These are phyloP conservation scores for Dromas ardeola DNA, from an alignment of 2,113 vertebrate species.

Conservation along the genomic window DNA sequence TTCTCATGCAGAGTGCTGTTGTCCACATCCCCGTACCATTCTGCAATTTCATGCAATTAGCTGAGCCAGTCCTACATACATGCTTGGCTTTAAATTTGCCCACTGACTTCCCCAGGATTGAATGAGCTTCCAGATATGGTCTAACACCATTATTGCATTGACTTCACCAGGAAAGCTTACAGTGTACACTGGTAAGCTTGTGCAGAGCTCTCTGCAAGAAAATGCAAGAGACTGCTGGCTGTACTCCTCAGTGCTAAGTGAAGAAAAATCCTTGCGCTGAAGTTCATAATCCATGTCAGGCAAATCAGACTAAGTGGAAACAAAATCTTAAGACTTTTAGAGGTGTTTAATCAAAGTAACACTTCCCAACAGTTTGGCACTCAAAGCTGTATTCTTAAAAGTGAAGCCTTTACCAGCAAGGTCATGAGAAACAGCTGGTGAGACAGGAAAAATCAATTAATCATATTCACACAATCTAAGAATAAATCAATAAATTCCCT, in stretches of 20 bases:
- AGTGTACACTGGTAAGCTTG: not conserved
- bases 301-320: not conserved
- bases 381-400: not conserved
- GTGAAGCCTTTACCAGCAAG: not conserved
- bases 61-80: not conserved
- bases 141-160: not conserved
- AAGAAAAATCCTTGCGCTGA: not conserved
- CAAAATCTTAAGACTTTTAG: not conserved
- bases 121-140: not conserved
- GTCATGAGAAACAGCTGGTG: not conserved
- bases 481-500: not conserved
- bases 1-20: not conserved
- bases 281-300: not conserved
- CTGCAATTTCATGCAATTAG: not conserved
- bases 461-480: not conserved
- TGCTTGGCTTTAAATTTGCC: not conserved
- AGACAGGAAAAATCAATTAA: not conserved
- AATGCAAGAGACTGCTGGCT: not conserved
- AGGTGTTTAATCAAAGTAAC: not conserved
- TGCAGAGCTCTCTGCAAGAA: not conserved
- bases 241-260: not conserved
- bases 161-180: not conserved
- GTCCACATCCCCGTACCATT: not conserved
- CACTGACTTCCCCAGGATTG: not conserved
- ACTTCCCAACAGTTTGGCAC: not conserved